phyloP scores from a whole-genome alignment of 1,140 invertebrate species.

The Drosophila chauvacae region DNA sequence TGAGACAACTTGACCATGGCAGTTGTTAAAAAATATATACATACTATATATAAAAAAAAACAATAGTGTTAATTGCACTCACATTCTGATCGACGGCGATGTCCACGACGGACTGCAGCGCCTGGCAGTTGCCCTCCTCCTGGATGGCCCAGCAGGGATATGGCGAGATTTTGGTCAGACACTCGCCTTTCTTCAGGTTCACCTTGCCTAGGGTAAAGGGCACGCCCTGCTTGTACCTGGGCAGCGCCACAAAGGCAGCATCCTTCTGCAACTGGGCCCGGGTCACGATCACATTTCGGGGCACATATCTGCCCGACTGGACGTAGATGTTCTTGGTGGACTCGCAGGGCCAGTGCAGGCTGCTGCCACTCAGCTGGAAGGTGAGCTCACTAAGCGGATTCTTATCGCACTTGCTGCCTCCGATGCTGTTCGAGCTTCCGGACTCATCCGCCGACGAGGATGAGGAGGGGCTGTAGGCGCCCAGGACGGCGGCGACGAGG shows the following conservation, averaged over 20 bases:
- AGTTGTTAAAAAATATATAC: background rate
- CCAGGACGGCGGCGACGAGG: constrained; percentile 1
- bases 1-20: background rate
- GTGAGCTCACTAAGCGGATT: constrained; percentile 77
- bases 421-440: constrained; percentile 46
- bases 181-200: constrained; percentile 85
- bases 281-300: constrained; percentile 87
- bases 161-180: constrained; percentile 85
- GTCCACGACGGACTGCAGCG: constrained; percentile 87
- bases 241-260: constrained; percentile 86
- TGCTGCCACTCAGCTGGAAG: constrained; percentile 85
- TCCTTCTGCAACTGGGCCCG: constrained; percentile 87
- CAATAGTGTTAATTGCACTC: constrained; percentile 63
- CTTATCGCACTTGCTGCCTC: constrained; percentile 61
- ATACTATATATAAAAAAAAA: background rate
- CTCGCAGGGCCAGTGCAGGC: constrained; percentile 86
- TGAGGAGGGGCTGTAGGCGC: constrained; percentile 50
- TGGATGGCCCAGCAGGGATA: constrained; percentile 88
- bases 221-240: constrained; percentile 86
- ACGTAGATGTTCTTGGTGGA: constrained; percentile 87
- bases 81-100: constrained; percentile 86
- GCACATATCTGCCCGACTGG: constrained; percentile 86
- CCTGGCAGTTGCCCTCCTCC: constrained; percentile 87
- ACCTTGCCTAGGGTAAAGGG: constrained; percentile 87
- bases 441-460: constrained; percentile 22